Evolutionary conservation across 2,113 vertebrate species (phyloP), one percentile per base, ranked within the genome.

Genomic region (Saimiri boliviensis): DNA sequence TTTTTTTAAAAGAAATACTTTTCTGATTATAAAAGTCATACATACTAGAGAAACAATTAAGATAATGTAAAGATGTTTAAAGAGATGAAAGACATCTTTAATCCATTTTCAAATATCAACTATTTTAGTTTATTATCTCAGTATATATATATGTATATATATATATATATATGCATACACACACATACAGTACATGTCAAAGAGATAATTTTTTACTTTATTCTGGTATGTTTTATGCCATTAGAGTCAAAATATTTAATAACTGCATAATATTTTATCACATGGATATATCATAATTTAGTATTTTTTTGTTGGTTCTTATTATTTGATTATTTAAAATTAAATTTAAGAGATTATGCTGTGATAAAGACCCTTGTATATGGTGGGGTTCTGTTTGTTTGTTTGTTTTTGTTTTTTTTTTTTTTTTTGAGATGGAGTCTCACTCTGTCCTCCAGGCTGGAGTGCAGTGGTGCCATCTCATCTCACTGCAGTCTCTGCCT

Each of bases 11-110:
- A 73, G 4, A 95, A 47, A 40, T 63, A n/a, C 45, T 84, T 93
- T 97, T 93, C 52, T 92, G 63, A 77, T 81, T 63, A 80, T 77
- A 58, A 93, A 92, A 80, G 21, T 47, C 42, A 94, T 84, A 49
- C 1, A 14, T 95, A 11, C 80, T 82, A 86, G 35, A 85, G 82
- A 89, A 96, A 52, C 83, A 96, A 66, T 70, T 52, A 94, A 92
- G 49, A 77, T 71, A 96, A 79, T 88, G 9, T 6, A 56, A 17
- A 90, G 14, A 83, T 27, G 0, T 47, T 73, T 80, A 52, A 85
- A 95, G 73, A 76, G 23, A 68, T 74, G 52, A 70, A 89, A 70
- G 79, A 76, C 4, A n/a, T 84, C 13, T 87, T 85, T 96, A 82
- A 49, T 76, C 35, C 85, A 17, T 88, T 95, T 95, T 90, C 49